Evolutionary conservation across 1,140 invertebrate species (phyloP), one percentile per base, ranked within the genome.

Genomic region (Sycobia sp.): DNA sequence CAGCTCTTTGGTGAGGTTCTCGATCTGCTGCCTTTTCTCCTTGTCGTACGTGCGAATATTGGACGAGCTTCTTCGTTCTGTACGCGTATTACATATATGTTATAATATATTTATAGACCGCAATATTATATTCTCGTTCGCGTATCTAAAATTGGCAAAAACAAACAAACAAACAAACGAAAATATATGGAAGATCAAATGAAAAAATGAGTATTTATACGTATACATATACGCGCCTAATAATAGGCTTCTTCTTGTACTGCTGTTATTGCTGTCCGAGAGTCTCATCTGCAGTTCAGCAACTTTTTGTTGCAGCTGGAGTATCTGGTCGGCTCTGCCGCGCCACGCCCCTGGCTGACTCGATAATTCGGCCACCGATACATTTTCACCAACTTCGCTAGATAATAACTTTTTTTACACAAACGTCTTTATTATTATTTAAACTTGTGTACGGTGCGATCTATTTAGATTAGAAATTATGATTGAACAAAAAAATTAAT

Each of bases 251-350:
- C n/a, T n/a, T n/a, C n/a, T n/a, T n/a, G n/a, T n/a, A n/a, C n/a
- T n/a, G n/a, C n/a, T n/a, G n/a, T n/a, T n/a, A n/a, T n/a, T 67
- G 5, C 63, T 58, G 3, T 70, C 71, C 43, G 73, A 81, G 14
- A 90, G 67, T 70, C 86, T 89, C 22, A 83, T 82, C 66, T 86
- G 86, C 0, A 90, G 67, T 62, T 90, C 87, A 14, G 71, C 73
- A 41, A 90, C 77, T 79, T 87, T 89, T 60, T 86, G 83, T 69
- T 89, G 87, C 23, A 91, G 73, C 27, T 85, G 77, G 14, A 84
- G 71, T 59, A 91, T 89, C 71, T 90, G 88, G 67, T 91, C 87
- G 1, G 89, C 88, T 66, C 89, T 82, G 9, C 90, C 89, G 65
- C 88, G 86, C 89, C 89, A 91, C 32, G 82, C 82, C 34, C 77